Conservation (phyloP, 1,140 invertebrate species). For the Bathynomus jamesi region DNA sequence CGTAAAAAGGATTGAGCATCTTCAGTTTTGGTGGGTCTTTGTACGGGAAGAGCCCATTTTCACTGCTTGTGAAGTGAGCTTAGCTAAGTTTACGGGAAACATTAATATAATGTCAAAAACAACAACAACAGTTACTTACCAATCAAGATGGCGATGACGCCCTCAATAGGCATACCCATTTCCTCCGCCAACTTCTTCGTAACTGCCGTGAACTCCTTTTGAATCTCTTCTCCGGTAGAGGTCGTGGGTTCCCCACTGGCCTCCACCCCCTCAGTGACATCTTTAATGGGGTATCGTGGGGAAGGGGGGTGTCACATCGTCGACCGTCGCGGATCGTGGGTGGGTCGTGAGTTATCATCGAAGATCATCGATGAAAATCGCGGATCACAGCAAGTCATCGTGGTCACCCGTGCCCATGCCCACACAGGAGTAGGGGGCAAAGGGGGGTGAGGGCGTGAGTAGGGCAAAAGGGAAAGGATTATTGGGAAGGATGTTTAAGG, state of each 20-base stretch:
- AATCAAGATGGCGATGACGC: slow-evolving; percentile 62
- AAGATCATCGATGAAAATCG: too few species aligned
- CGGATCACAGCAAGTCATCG: too few species aligned
- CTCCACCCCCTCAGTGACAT: slow-evolving; percentile 12
- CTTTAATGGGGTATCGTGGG: neutral
- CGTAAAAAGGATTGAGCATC: too few species aligned
- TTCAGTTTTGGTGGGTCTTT: too few species aligned
- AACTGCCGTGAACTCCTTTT: slow-evolving; percentile 44
- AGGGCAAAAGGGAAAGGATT: neutral
- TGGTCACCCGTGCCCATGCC: neutral
- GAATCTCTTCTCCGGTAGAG: slow-evolving; percentile 36
- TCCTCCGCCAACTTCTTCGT: slow-evolving; percentile 52
- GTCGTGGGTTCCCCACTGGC: slow-evolving; percentile 29
- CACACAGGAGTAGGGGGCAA: neutral
- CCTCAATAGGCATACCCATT: slow-evolving; percentile 62
- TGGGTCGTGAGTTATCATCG: too few species aligned
- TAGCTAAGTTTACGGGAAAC: too few species aligned
- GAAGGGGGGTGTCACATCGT: too few species aligned
- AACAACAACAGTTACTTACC: too few species aligned
- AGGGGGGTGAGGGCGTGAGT: neutral
- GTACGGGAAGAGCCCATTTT: too few species aligned
- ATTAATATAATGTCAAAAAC: too few species aligned
- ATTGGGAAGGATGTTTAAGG: neutral
- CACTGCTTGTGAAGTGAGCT: too few species aligned
- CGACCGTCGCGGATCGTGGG: too few species aligned